Conservation (phyloP, 2,113 vertebrate genomes). For the Tyrannus savana region DNA sequence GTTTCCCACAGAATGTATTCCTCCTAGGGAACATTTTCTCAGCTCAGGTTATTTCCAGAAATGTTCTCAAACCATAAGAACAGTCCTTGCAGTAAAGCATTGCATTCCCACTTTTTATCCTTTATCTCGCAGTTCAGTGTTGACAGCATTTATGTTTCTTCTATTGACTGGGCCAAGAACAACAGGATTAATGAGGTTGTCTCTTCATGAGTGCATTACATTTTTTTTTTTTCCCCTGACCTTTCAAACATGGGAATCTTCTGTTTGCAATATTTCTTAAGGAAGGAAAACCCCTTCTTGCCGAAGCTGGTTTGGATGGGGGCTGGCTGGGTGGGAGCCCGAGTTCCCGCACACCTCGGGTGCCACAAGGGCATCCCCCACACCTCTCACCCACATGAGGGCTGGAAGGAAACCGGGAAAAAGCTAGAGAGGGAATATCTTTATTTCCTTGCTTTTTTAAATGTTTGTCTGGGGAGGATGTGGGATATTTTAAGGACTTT, state of each 20-base stretch:
- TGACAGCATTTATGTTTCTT: slow-evolving; percentile 78
- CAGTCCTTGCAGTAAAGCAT: slow-evolving; percentile 74
- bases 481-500: not conserved
- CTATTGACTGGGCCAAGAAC: slow-evolving; percentile 72
- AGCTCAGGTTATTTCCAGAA: slow-evolving; percentile 79
- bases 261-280: slow-evolving; percentile 55
- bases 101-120: slow-evolving; percentile 76
- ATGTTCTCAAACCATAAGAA: slow-evolving; percentile 77
- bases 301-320: rapidly evolving
- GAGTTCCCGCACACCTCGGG: not conserved
- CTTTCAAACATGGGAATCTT: slow-evolving; percentile 73
- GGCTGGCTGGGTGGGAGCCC: not conserved
- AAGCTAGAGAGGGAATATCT: not conserved
- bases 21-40: slow-evolving; percentile 76
- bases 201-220: slow-evolving; percentile 74
- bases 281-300: slow-evolving; percentile 21
- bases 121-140: slow-evolving; percentile 67
- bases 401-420: not conserved
- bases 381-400: rapidly evolving
- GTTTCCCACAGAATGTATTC: slow-evolving; percentile 75
- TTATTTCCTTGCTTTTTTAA: not conserved
- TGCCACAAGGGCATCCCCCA: rapidly evolving
- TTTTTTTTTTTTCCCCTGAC: slow-evolving; percentile 52
- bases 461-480: not conserved
- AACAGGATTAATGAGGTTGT: slow-evolving; percentile 73